Percentiles rank a stretch among this genome's conserved stretches.
Conservation (phyloP, 2,888 invertebrate genomes). For the Lamellibrachia satsuma region DNA sequence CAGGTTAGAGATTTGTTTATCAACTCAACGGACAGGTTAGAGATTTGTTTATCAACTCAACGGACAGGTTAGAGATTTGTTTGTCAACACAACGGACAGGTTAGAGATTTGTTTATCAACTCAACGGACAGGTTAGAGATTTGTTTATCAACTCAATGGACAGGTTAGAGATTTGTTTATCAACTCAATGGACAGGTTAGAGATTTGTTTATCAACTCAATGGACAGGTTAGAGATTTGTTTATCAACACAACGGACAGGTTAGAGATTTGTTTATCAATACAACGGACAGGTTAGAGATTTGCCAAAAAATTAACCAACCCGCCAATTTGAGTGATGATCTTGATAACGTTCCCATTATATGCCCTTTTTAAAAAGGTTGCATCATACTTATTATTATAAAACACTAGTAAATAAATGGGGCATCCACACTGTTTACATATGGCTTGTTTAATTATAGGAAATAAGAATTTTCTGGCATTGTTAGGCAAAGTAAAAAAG, state of each 20-base stretch:
- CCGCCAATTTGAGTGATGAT: background rate
- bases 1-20: background rate
- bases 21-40: background rate
- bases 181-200: background rate
- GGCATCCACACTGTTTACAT: too few species aligned
- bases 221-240: background rate
- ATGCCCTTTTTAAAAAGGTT: too few species aligned
- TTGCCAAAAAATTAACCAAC: background rate
- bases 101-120: background rate
- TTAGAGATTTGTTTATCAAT: background rate
- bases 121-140: background rate
- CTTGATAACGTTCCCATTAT: background rate
- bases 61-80: background rate
- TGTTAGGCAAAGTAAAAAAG: too few species aligned
- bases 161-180: background rate
- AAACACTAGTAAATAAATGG: too few species aligned
- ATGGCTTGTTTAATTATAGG: too few species aligned
- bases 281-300: background rate
- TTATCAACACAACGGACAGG: background rate
- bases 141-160: background rate
- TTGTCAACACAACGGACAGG: background rate
- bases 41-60: background rate
- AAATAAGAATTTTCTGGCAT: too few species aligned
- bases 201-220: background rate
- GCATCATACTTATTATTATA: too few species aligned